Base-by-base conservation (phyloP, 35 echinoderm and acorn worm species). In the Amphiura filiformis region DNA sequence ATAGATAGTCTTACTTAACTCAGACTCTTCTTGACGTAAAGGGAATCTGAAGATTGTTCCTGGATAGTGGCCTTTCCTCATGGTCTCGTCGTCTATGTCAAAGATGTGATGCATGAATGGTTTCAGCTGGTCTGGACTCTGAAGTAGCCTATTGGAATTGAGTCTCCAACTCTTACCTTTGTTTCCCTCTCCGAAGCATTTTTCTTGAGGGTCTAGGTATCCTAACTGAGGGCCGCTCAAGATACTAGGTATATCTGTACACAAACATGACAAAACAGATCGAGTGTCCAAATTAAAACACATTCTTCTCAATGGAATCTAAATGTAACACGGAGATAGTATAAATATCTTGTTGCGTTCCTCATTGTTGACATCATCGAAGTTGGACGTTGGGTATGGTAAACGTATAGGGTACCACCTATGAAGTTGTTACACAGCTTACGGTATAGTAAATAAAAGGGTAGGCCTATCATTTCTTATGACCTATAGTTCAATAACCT, bases 11-110 rank as follows among this genome's bases (percentile, higher is more conserved):
- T 65, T 57, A 37, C 82, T 90, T 11, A 97, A 31, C 38, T 61
- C 39, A 33, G 77, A 85, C 32, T 57, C 36, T 79, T 52, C 17
- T 47, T 40, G 76, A 3, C 94, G 83, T 34, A 97, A 57, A 36
- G 94, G 94, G 61, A 97, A 97, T 7, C 94, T 82, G 38, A 97
- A 97, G 23, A 97, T 1, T 3, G 94, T 90, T 75, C 84, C 94
- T n/a, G 15, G 61, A n/a, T 70, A 70, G 1, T 15, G 7, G 61
- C 61, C 61, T 5, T 70, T n/a, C 28, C 26, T 70, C 7, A 70
- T 11, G 20, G 20, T 20, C 7, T 7, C 61, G 28, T 15, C 61
- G 28, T 70, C 28, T 11, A n/a, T 15, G 28, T 18, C 26, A 70
- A 70, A 70, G 4, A 70, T 70, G 4, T 70, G 17, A 70, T 26